Conservation (phyloP, 2,797 vertebrate genomes). For the Myotis planiceps region DNA sequence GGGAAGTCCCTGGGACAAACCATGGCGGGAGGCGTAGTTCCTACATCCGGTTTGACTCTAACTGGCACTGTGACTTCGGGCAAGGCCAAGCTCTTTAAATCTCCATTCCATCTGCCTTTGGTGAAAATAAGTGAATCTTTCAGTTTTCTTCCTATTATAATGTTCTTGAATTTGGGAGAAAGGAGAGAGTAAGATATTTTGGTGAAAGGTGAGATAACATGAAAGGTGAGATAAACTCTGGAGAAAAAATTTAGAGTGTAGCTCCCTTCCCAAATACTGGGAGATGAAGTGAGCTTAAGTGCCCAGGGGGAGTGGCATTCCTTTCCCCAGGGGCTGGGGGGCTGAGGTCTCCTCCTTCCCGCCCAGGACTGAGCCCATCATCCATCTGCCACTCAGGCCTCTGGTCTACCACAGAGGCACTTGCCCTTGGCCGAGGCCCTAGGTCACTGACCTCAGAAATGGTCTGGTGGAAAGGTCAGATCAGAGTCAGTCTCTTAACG, state of each 20-base stretch:
- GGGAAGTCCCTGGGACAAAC: not conserved
- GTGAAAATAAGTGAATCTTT: not conserved
- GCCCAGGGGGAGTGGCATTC: accelerated
- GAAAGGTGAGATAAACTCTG: not conserved
- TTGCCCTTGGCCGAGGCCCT: not conserved
- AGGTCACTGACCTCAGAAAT: not conserved
- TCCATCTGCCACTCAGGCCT: accelerated
- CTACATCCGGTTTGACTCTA: not conserved
- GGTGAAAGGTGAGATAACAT: not conserved
- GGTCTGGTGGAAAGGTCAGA: not conserved
- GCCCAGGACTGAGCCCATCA: not conserved
- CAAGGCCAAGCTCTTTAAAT: not conserved
- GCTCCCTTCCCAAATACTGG: not conserved
- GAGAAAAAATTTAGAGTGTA: not conserved
- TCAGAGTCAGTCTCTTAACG: accelerated
- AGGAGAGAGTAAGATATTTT: not conserved
- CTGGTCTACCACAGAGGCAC: not conserved
- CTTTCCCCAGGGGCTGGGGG: accelerated
- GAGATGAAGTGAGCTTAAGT: not conserved
- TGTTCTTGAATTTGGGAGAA: not conserved
- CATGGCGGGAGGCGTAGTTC: not conserved
- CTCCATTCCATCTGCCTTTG: not conserved
- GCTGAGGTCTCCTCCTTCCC: too few relatives aligned
- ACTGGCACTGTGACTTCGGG: not conserved
- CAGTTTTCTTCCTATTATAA: not conserved